These are phyloP conservation scores for Chromoteleia sp. DNA, from an alignment of 2,888 invertebrate genomes.

Conservation along the genomic window DNA sequence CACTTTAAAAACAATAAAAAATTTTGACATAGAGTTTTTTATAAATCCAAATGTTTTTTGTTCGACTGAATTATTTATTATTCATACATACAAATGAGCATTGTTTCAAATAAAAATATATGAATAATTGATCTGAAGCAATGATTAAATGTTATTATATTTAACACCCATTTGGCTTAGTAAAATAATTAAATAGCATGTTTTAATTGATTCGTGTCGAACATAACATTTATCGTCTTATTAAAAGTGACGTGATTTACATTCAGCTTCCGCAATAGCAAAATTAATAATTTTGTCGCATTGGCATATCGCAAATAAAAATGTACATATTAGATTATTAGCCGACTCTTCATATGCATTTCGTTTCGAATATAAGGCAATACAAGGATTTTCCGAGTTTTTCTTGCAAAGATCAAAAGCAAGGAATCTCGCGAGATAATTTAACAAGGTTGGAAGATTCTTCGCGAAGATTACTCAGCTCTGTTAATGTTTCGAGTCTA, in stretches of 20 bases:
- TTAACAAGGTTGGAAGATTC: slow-evolving; percentile 42
- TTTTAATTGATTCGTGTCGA: not conserved
- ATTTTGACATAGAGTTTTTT: no score
- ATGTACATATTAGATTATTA: slow-evolving; percentile 29
- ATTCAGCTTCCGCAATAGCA: slow-evolving; percentile 22
- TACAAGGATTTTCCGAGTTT: slow-evolving; percentile 59
- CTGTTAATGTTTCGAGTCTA: slow-evolving; percentile 24
- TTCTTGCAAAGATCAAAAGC: slow-evolving; percentile 39
- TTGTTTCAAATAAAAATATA: no score
- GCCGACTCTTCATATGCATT: slow-evolving; percentile 26
- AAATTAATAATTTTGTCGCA: slow-evolving; percentile 28
- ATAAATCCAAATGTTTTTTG: no score
- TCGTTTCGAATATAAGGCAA: slow-evolving; percentile 32
- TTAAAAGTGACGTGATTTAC: slow-evolving; percentile 14
- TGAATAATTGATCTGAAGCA: no score
- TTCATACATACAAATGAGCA: no score
- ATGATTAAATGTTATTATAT: not conserved
- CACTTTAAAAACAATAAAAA: no score
- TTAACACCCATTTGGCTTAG: not conserved
- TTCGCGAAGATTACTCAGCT: slow-evolving; percentile 12
- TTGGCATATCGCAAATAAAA: slow-evolving; percentile 13
- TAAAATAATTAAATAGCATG: not conserved
- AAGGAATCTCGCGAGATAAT: slow-evolving; percentile 46
- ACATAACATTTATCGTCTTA: slow-evolving; percentile 6
- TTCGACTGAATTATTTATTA: no score